phyloP scores from a whole-genome alignment of 2,888 invertebrate species.

The Rhagonycha lutea region DNA sequence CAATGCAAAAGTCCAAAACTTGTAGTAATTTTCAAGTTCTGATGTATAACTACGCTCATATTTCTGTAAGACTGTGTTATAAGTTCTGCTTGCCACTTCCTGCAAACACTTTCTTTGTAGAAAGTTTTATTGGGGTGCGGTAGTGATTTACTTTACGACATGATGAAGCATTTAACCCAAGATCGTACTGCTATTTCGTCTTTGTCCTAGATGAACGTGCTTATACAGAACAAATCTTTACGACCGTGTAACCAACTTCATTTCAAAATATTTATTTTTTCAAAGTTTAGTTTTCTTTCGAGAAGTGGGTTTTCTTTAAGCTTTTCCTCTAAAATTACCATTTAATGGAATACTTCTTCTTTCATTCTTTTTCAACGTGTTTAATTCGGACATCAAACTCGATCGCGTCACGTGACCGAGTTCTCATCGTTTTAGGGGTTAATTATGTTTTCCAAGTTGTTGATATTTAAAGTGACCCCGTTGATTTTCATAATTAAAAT shows the following conservation, averaged over 20 bases:
- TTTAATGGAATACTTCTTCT: not conserved
- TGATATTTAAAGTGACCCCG: not conserved
- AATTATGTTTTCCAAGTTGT: not conserved
- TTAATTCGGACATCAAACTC: not conserved
- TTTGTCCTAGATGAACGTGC: slow-evolving; percentile 23
- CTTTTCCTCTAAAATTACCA: not conserved
- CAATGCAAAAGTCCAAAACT: slow-evolving; percentile 24
- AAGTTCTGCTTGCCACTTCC: slow-evolving; percentile 28
- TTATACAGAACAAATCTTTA: slow-evolving; percentile 23
- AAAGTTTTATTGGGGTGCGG: slow-evolving; percentile 25
- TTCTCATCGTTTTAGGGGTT: not conserved
- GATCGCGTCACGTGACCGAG: not conserved
- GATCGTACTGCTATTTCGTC: slow-evolving; percentile 23
- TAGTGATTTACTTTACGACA: slow-evolving; percentile 31
- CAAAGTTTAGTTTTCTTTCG: not conserved
- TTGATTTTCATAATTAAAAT: not conserved
- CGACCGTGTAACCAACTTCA: slow-evolving; percentile 12
- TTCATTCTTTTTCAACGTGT: not conserved
- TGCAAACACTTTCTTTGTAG: slow-evolving; percentile 28
- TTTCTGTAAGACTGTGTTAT: slow-evolving; percentile 19
- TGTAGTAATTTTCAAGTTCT: slow-evolving; percentile 25
- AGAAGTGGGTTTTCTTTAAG: not conserved
- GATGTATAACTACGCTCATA: slow-evolving; percentile 20
- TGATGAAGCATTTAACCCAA: slow-evolving; percentile 29
- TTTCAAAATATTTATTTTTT: slow-evolving; percentile 11